Conservation (phyloP, 2,113 vertebrate species). For the Nothobranchius furzeri region DNA sequence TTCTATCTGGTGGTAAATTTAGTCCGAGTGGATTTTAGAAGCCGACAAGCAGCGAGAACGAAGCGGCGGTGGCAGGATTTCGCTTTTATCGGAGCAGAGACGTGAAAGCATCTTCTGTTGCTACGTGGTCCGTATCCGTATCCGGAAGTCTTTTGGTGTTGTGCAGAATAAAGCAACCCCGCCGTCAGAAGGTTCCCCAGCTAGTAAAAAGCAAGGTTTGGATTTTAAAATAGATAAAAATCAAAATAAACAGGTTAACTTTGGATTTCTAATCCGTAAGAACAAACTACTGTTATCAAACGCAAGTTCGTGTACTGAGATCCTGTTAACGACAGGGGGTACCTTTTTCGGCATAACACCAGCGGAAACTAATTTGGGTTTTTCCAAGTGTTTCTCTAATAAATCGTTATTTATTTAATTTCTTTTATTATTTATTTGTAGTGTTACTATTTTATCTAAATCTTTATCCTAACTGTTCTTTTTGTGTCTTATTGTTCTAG, state of each 20-base stretch:
- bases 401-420: too few relatives aligned
- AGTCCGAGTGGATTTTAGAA: accelerated
- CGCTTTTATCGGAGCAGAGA: constrained; percentile 8
- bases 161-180: neutral
- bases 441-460: too few relatives aligned
- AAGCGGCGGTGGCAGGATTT: neutral
- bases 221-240: neutral
- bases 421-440: too few relatives aligned
- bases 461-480: too few relatives aligned
- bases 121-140: neutral
- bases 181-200: neutral
- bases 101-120: constrained; percentile 7
- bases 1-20: accelerated
- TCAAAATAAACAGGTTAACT: neutral
- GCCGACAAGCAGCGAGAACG: accelerated
- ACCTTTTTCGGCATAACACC: neutral
- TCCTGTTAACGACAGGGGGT: neutral
- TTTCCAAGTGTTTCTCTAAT: too few relatives aligned
- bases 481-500: too few relatives aligned
- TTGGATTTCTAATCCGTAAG: neutral
- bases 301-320: neutral
- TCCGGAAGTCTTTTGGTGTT: neutral
- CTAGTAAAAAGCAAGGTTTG: neutral
- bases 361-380: neutral
- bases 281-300: neutral